phyloP scores from a whole-genome alignment of 2,888 invertebrate genomes.

The Allygus modestus region DNA sequence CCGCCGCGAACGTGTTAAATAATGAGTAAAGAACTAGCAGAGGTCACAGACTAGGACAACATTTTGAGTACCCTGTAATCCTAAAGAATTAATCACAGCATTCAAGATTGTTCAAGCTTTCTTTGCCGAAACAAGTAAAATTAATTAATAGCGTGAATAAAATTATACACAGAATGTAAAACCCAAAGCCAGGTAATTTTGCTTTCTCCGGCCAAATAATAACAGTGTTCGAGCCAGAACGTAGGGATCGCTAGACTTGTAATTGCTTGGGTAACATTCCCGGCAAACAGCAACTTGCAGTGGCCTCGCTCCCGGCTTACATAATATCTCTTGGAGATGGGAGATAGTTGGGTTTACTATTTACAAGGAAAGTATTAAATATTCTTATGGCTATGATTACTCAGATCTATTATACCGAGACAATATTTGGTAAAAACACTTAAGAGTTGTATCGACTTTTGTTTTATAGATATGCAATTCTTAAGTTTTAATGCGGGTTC shows the following conservation, averaged over 20 bases:
- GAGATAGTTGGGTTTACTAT: not conserved
- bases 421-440: no score
- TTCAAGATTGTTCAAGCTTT: not conserved
- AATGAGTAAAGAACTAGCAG: no score
- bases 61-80: not conserved
- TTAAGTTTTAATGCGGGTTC: no score
- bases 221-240: constrained; percentile 12
- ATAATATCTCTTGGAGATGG: not conserved
- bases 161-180: constrained; percentile 39
- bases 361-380: not conserved
- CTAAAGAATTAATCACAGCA: not conserved
- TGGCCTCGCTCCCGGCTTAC: not conserved
- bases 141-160: constrained; percentile 37
- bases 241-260: constrained; percentile 9
- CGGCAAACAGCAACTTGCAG: not conserved
- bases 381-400: no score
- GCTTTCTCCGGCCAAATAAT: constrained; percentile 23
- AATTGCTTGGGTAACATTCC: constrained; percentile 41
- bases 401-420: no score
- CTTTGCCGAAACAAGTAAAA: constrained; percentile 19
- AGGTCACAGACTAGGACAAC: not conserved
- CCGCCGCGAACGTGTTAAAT: no score
- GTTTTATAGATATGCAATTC: no score
- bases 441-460: no score
- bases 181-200: constrained; percentile 26